These are phyloP conservation scores for Alethe castanea DNA, from an alignment of 2,113 vertebrate genomes.

Conservation along the genomic window DNA sequence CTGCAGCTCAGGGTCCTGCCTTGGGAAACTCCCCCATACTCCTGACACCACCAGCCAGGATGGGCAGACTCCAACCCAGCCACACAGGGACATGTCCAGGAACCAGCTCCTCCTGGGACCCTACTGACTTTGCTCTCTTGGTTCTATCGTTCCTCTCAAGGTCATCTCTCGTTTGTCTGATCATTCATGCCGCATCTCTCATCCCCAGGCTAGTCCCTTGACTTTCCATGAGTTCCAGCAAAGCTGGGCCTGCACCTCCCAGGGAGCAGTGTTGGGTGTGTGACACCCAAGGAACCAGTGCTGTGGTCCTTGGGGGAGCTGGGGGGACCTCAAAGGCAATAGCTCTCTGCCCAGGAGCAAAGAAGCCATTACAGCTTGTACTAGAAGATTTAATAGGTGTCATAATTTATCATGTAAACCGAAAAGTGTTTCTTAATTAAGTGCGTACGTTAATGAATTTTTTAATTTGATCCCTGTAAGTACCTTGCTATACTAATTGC, in stretches of 20 bases:
- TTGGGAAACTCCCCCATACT: neutral
- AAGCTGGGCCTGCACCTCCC: constrained; percentile 18
- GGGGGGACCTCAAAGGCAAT: constrained; percentile 84
- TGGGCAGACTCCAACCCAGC: neutral
- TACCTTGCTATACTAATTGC: constrained; percentile 99
- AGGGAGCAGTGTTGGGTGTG: constrained; percentile 65
- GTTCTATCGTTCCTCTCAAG: constrained; percentile 47
- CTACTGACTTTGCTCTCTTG: neutral
- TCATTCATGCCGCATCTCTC: neutral
- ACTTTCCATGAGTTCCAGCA: constrained; percentile 59
- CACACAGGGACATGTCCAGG: too few species aligned
- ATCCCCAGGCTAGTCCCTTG: constrained; percentile 26
- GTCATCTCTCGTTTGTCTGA: constrained; percentile 51
- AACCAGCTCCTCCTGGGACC: neutral
- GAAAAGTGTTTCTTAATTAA: constrained; percentile 99
- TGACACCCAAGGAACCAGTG: constrained; percentile 78
- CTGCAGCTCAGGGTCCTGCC: neutral
- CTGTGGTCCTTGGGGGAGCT: constrained; percentile 82
- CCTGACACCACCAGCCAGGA: accelerated
- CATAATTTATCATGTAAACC: constrained; percentile 99
- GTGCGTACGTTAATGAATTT: constrained; percentile 99
- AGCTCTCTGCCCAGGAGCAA: constrained; percentile 88
- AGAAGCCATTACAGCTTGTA: constrained; percentile 93
- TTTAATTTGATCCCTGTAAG: constrained; percentile 99
- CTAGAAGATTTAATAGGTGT: constrained; percentile 99